These are phyloP conservation scores for Acanthosepion lycidas DNA, from an alignment of 2,888 invertebrate genomes.

Conservation along the genomic window DNA sequence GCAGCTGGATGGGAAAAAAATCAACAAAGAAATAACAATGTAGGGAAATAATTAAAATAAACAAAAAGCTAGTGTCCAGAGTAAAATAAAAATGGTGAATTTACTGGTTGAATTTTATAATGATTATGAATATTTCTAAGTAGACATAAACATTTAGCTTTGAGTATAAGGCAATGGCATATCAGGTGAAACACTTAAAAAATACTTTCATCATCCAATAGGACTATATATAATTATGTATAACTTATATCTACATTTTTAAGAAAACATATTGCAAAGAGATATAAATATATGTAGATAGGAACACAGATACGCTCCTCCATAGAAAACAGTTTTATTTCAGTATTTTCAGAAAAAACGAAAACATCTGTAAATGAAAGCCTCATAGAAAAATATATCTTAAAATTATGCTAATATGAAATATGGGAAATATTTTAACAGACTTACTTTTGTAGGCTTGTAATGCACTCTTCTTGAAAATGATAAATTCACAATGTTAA, in stretches of 20 bases:
- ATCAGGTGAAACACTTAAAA: no score
- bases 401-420: not conserved
- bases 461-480: not conserved
- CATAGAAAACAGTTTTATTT: not conserved
- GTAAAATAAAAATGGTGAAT: slow-evolving; percentile 24
- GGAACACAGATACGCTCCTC: not conserved
- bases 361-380: not conserved
- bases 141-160: not conserved
- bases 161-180: no score
- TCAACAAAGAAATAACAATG: not conserved
- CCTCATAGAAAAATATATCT: not conserved
- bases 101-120: not conserved
- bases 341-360: not conserved
- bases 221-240: no score
- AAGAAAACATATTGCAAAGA: not conserved
- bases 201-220: no score
- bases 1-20: not conserved
- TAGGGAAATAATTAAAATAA: not conserved
- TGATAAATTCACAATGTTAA: not conserved
- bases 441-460: not conserved
- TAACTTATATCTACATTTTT: no score
- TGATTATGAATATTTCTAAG: not conserved
- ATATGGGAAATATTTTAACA: not conserved
- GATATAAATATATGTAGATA: not conserved
- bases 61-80: slow-evolving; percentile 33